Evolutionary conservation across 2,888 invertebrate species (phyloP).

Genomic region (Schizotus pectinicornis): DNA sequence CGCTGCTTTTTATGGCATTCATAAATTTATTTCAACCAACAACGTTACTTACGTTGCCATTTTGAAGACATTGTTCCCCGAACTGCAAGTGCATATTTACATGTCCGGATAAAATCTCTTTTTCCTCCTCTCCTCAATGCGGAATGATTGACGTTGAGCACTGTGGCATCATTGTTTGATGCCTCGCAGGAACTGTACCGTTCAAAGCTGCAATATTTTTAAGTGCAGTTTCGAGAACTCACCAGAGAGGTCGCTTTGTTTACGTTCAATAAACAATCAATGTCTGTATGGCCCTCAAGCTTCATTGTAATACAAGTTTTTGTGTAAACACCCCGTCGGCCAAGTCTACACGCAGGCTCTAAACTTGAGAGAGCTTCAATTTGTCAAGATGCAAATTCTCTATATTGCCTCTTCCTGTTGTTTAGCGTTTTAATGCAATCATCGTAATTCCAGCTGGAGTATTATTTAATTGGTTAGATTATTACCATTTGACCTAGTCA

Average conservation of each 20-base stretch:
- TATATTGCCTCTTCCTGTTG: conserved; percentile 51
- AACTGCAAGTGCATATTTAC: conserved; percentile 22
- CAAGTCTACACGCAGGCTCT: background rate
- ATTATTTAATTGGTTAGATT: conserved; percentile 45
- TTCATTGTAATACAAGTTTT: conserved; percentile 1
- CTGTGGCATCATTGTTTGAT: conserved; percentile 12
- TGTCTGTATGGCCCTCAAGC: background rate
- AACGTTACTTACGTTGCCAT: conserved; percentile 14
- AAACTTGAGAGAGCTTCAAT: too few relatives aligned
- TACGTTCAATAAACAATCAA: conserved; percentile 15
- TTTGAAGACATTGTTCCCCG: conserved; percentile 17
- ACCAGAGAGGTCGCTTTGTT: conserved; percentile 19
- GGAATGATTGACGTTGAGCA: conserved; percentile 26
- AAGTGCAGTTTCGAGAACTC: conserved; percentile 12
- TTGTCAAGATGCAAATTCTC: conserved; percentile 49
- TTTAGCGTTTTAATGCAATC: conserved; percentile 46
- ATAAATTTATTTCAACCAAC: conserved; percentile 21
- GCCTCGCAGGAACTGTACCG: background rate
- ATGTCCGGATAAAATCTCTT: conserved; percentile 16
- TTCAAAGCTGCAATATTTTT: too few relatives aligned
- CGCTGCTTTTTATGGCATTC: conserved; percentile 24
- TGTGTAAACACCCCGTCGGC: background rate
- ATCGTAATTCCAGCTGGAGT: conserved; percentile 41
- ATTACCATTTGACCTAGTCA: conserved; percentile 45
- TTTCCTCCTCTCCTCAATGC: conserved; percentile 13